These are phyloP conservation scores for Eucidaris tribuloides DNA, from an alignment of 35 echinoderm and acorn worm species.

Conservation along the genomic window DNA sequence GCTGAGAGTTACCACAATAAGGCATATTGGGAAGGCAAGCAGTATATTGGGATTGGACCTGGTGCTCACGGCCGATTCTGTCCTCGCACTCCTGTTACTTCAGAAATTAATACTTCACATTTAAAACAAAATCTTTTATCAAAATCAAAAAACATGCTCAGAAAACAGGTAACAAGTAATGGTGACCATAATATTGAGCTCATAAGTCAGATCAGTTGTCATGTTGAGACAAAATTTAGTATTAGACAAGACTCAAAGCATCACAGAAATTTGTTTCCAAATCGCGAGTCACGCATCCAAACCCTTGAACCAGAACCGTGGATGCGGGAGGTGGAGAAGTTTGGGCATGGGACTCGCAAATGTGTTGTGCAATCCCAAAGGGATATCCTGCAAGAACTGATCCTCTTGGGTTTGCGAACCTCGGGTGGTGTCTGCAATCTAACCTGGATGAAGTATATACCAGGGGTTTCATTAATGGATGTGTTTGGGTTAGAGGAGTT, in stretches of 20 bases:
- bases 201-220: too few relatives aligned
- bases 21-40: constrained; percentile 81
- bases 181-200: too few relatives aligned
- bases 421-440: constrained; percentile 24
- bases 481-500: constrained; percentile 39
- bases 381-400: constrained; percentile 62
- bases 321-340: constrained; percentile 79
- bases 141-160: too few relatives aligned
- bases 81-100: too few relatives aligned
- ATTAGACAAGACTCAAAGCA: not conserved
- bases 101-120: too few relatives aligned
- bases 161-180: too few relatives aligned
- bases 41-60: constrained; percentile 93
- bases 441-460: constrained; percentile 40
- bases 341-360: constrained; percentile 81
- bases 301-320: constrained; percentile 83
- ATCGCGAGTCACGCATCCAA: constrained; percentile 85
- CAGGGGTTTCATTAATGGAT: constrained; percentile 10
- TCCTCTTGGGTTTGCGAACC: constrained; percentile 73
- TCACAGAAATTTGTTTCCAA: not conserved
- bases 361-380: constrained; percentile 12
- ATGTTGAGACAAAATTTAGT: not conserved
- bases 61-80: constrained; percentile 83
- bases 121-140: too few relatives aligned
- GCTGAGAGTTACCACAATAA: constrained; percentile 66